phyloP scores from a whole-genome alignment of 2,888 invertebrate genomes.

The Campoletis raptor region DNA sequence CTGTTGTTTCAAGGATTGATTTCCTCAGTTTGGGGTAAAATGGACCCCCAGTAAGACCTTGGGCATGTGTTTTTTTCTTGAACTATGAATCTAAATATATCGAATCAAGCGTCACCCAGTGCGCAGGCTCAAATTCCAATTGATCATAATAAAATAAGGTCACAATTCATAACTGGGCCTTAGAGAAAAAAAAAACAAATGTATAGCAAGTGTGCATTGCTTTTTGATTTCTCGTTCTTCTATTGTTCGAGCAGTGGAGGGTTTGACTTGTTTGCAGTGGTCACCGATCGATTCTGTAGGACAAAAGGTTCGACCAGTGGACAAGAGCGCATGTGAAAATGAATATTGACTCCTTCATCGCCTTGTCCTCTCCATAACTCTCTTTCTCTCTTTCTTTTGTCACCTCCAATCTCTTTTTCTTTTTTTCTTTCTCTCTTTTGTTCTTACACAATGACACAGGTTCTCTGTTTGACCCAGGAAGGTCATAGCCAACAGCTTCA shows the following conservation, averaged over 20 bases:
- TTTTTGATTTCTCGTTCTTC: neutral
- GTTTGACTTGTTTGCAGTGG: slow-evolving; percentile 14
- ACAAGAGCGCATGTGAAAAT: slow-evolving; percentile 44
- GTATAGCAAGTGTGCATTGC: neutral
- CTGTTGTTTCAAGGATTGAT: too few relatives aligned
- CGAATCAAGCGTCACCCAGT: too few relatives aligned
- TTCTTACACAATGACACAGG: slow-evolving; percentile 19
- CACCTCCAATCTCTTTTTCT: neutral
- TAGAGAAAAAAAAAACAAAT: neutral
- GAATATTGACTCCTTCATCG: slow-evolving; percentile 50
- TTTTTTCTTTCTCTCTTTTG: neutral
- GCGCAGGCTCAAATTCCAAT: neutral
- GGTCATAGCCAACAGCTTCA: slow-evolving; percentile 27
- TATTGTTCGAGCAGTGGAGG: slow-evolving; percentile 23
- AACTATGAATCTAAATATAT: too few relatives aligned
- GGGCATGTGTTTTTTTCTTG: too few relatives aligned
- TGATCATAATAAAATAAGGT: neutral
- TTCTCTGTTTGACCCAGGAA: slow-evolving; percentile 29
- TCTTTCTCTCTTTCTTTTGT: slow-evolving; percentile 14
- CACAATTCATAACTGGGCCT: neutral
- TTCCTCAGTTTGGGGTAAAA: too few relatives aligned
- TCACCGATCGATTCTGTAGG: slow-evolving; percentile 48
- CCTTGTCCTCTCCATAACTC: slow-evolving; percentile 3
- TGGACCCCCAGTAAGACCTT: too few relatives aligned
- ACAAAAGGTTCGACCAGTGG: slow-evolving; percentile 18